Conservation (phyloP, 2,113 vertebrate species). For the Choloepus hoffmanni region DNA sequence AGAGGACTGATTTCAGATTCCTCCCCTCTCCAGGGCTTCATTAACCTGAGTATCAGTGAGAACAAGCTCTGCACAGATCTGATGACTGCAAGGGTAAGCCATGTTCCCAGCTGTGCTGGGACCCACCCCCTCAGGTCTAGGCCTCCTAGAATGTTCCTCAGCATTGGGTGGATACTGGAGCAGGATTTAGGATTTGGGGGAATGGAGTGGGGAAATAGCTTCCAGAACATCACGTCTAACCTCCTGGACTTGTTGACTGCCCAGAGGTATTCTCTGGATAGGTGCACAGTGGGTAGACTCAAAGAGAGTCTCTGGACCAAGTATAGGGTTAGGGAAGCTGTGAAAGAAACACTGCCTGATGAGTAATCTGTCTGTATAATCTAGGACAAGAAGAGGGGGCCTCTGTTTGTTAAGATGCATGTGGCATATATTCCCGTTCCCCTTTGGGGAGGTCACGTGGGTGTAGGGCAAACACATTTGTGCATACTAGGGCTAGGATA, state of each 20-base stretch:
- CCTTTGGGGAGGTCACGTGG: neutral
- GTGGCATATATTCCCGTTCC: fast-evolving
- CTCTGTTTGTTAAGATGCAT: neutral
- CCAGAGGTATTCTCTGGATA: neutral
- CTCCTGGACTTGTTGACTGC: neutral
- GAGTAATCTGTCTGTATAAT: neutral
- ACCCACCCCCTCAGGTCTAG: neutral
- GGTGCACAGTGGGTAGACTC: neutral
- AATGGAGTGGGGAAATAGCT: neutral
- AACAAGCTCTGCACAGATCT: slow-evolving; percentile 96
- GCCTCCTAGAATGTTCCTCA: neutral
- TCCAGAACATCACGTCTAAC: neutral
- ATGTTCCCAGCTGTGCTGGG: neutral
- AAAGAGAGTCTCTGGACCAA: neutral
- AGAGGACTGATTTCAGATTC: neutral
- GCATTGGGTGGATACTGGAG: neutral
- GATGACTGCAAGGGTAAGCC: slow-evolving; percentile 91
- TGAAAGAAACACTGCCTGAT: neutral
- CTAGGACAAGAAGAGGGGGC: neutral
- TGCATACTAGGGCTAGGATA: neutral
- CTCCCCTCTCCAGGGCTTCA: slow-evolving; percentile 89
- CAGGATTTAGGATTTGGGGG: neutral
- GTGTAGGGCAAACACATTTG: neutral
- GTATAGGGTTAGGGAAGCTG: neutral
- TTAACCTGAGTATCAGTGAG: slow-evolving; percentile 94